These are phyloP conservation scores for Cistogaster globosa DNA, from an alignment of 2,888 invertebrate species.

Conservation along the genomic window DNA sequence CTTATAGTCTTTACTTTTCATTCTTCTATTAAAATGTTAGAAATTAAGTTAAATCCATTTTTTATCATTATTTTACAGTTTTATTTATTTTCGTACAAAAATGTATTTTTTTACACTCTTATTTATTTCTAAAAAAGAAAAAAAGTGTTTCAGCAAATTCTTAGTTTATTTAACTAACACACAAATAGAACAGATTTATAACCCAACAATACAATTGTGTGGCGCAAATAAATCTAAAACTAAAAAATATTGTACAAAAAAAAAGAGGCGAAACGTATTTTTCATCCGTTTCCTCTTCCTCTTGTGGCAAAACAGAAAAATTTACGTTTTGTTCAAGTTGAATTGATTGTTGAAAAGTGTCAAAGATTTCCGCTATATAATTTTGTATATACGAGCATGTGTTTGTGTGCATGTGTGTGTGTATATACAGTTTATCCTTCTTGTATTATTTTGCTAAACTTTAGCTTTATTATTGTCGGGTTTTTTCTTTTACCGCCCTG, in stretches of 20 bases:
- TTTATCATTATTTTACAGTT: background rate
- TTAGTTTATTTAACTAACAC: constrained; percentile 40
- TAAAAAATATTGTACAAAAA: constrained; percentile 19
- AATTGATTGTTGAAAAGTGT: constrained; percentile 76
- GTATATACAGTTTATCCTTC: constrained; percentile 35
- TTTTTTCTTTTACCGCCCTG: constrained; percentile 18
- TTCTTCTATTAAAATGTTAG: background rate
- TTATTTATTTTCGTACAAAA: constrained; percentile 14
- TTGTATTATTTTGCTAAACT: constrained; percentile 58
- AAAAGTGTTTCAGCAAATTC: constrained; percentile 46
- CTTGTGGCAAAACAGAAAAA: constrained; percentile 53
- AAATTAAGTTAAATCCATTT: background rate
- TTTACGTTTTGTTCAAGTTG: constrained; percentile 72
- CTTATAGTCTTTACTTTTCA: too few species aligned
- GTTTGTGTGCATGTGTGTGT: constrained; percentile 1
- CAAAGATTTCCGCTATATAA: constrained; percentile 75
- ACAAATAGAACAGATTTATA: constrained; percentile 62
- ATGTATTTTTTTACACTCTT: constrained; percentile 15
- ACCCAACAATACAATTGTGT: constrained; percentile 58
- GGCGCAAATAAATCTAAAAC: constrained; percentile 42
- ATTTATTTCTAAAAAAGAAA: constrained; percentile 16
- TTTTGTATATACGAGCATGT: constrained; percentile 16
- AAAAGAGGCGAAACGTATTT: constrained; percentile 61
- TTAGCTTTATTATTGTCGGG: constrained; percentile 58
- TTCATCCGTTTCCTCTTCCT: constrained; percentile 69